A percentile compares a stretch with the other conserved stretches of the same genome.
Conservation (phyloP, 1,140 invertebrate species). For the Solen grandis region DNA sequence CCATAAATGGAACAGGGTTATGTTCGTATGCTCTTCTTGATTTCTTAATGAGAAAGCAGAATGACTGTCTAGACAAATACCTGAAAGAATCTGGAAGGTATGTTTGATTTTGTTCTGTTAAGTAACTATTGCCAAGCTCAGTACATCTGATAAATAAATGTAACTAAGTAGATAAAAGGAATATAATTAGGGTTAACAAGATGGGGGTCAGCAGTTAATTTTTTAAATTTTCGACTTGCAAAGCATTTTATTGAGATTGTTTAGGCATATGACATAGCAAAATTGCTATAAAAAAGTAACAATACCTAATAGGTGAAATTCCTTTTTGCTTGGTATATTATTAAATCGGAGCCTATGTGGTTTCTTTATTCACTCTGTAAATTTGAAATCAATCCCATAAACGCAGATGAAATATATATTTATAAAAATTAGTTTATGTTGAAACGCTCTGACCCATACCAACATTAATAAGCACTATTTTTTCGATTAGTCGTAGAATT, state of each 20-base stretch:
- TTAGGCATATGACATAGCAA: neutral
- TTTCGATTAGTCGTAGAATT: too few relatives aligned
- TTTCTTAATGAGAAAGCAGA: slow-evolving; percentile 63
- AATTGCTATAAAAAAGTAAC: too few relatives aligned
- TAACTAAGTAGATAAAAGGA: neutral
- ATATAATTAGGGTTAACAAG: neutral
- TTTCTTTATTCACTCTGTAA: too few relatives aligned
- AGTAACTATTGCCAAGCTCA: neutral
- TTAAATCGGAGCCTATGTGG: too few relatives aligned
- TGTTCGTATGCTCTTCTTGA: slow-evolving; percentile 61
- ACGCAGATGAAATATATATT: too few relatives aligned
- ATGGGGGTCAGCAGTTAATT: neutral
- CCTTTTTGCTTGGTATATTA: too few relatives aligned
- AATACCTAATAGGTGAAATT: too few relatives aligned
- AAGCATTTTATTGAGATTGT: neutral
- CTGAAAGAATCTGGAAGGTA: slow-evolving; percentile 24
- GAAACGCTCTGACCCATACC: too few relatives aligned
- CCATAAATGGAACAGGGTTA: slow-evolving; percentile 57
- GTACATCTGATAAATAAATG: too few relatives aligned
- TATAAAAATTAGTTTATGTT: too few relatives aligned
- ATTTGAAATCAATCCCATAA: too few relatives aligned
- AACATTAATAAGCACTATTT: too few relatives aligned
- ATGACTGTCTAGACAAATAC: slow-evolving; percentile 65
- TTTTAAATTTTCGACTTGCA: neutral
- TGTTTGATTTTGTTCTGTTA: neutral